Evolutionary conservation across 2,797 vertebrate species (phyloP).

Genomic region (Acrossocheilus fasciatus): DNA sequence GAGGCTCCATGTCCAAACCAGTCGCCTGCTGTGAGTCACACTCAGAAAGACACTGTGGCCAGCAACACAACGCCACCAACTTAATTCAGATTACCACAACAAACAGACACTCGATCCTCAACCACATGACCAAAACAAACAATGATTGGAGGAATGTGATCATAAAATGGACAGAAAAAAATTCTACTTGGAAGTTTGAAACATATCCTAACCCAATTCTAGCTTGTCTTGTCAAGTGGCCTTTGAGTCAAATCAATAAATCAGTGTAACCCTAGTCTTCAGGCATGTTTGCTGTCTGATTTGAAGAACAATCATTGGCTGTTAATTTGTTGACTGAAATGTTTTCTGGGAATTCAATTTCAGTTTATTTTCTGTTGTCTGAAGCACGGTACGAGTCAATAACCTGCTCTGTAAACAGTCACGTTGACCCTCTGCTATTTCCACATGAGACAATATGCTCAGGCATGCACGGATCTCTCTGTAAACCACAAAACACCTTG

Average conservation of each 20-base stretch:
- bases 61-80: background rate
- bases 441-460: slow-evolving; percentile 17
- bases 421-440: slow-evolving; percentile 16
- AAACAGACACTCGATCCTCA: background rate
- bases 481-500: background rate
- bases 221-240: background rate
- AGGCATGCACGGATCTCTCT: background rate
- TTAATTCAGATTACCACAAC: slow-evolving; percentile 27
- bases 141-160: background rate
- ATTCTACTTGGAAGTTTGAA: background rate
- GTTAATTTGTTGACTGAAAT: background rate
- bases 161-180: background rate
- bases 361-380: slow-evolving; percentile 7
- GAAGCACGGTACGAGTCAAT: slow-evolving; percentile 8
- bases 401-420: slow-evolving; percentile 21
- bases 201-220: background rate
- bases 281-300: background rate
- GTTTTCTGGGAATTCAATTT: slow-evolving; percentile 32
- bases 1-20: slow-evolving; percentile 1
- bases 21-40: slow-evolving; percentile 23
- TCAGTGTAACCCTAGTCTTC: background rate
- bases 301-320: background rate
- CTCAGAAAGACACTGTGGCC: background rate
- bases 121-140: slow-evolving; percentile 18
- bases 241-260: background rate